These are phyloP conservation scores for Xenops minutus DNA, from an alignment of 2,797 vertebrate species.

Conservation along the genomic window DNA sequence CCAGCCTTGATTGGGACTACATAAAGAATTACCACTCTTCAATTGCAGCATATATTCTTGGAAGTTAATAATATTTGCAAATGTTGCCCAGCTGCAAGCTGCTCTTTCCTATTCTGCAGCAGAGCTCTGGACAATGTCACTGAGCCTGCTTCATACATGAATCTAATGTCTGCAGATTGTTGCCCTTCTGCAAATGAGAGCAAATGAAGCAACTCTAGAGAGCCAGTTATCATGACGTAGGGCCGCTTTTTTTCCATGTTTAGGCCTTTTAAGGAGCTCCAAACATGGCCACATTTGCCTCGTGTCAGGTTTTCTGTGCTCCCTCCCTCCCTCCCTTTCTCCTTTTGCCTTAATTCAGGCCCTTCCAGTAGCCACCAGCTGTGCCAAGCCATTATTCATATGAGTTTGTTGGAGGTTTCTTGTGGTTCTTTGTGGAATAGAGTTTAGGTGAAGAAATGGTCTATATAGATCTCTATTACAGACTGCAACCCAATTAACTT, in stretches of 20 bases:
- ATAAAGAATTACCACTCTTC: not conserved
- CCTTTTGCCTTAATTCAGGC: not conserved
- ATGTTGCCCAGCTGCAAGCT: not conserved
- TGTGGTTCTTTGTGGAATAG: not conserved
- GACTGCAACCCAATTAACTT: not conserved
- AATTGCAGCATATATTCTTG: not conserved
- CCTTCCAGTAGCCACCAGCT: not conserved
- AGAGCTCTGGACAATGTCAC: not conserved
- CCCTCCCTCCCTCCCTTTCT: too few relatives aligned
- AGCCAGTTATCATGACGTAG: not conserved
- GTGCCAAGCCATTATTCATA: not conserved
- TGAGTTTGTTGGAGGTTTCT: not conserved
- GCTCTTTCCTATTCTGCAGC: not conserved
- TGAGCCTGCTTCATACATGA: not conserved
- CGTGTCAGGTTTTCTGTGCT: not conserved
- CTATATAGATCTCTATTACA: not conserved
- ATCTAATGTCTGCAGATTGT: not conserved
- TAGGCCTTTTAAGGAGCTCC: not conserved
- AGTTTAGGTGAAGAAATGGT: not conserved
- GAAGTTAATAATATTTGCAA: not conserved
- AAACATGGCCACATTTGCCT: not conserved
- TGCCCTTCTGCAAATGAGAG: not conserved
- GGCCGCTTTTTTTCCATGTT: not conserved
- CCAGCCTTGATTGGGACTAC: not conserved
- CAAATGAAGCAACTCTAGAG: not conserved